A percentile compares a stretch with the other conserved stretches of the same genome.
Evolutionary conservation across 2,888 invertebrate species (phyloP).

Genomic region (Eupithecia abbreviata): DNA sequence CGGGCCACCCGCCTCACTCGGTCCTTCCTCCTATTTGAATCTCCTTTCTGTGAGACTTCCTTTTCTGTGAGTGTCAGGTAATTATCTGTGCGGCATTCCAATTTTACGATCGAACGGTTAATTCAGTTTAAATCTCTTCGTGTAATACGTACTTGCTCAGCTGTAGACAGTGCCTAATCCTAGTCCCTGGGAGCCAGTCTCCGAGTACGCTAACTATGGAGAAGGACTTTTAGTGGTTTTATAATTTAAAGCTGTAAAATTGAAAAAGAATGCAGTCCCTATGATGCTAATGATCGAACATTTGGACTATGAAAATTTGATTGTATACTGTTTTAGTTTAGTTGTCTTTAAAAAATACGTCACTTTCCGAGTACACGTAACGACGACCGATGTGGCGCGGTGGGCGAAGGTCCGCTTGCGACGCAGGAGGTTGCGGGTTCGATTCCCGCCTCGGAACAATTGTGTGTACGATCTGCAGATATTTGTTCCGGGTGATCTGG

Average conservation of each 20-base stretch:
- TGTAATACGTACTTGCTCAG: constrained; percentile 77
- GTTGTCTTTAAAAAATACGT: not conserved
- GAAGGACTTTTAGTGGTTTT: constrained; percentile 47
- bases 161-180: constrained; percentile 77
- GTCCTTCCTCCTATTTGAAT: constrained; percentile 81
- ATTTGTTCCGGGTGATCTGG: too few relatives aligned
- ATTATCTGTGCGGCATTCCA: constrained; percentile 84
- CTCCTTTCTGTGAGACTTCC: constrained; percentile 79
- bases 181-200: constrained; percentile 71
- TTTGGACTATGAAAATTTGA: too few relatives aligned
- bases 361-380: not conserved
- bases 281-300: too few relatives aligned
- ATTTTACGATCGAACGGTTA: constrained; percentile 84
- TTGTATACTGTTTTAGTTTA: not conserved
- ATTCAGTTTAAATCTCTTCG: constrained; percentile 84
- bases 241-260: constrained; percentile 6
- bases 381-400: too few relatives aligned
- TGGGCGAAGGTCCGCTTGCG: too few relatives aligned
- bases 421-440: too few relatives aligned
- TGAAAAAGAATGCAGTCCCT: not conserved
- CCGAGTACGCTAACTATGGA: constrained; percentile 58
- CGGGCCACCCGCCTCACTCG: constrained; percentile 63
- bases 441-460: too few relatives aligned
- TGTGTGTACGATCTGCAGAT: too few relatives aligned
- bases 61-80: constrained; percentile 84